phyloP scores from a whole-genome alignment of 2,888 invertebrate species.

The Neoaliturus tenellus region DNA sequence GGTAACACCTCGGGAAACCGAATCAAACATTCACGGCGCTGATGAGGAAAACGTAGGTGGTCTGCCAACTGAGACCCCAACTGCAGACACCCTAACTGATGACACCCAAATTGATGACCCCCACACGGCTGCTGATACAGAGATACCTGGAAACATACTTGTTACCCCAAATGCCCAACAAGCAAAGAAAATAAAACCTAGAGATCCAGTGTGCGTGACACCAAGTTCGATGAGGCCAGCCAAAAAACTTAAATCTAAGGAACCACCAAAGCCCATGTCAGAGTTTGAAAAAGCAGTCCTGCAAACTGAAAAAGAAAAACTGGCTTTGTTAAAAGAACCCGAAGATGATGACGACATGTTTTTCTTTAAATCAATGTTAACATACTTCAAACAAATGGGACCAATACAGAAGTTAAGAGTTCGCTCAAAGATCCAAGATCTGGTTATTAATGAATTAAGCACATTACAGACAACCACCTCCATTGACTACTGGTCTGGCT shows the following conservation, averaged over 20 bases:
- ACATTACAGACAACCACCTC: not conserved
- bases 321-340: not conserved
- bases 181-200: not conserved
- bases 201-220: conserved; percentile 23
- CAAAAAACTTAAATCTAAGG: not conserved
- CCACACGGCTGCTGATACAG: too few relatives aligned
- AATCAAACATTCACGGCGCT: not conserved
- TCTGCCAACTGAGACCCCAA: too few relatives aligned
- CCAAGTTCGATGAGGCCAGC: conserved; percentile 20
- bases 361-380: conserved; percentile 17
- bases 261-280: not conserved
- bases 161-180: not conserved
- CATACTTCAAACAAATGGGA: conserved; percentile 35
- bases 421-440: conserved; percentile 13
- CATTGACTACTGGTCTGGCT: too few relatives aligned
- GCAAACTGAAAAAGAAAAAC: conserved; percentile 27
- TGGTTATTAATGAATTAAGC: conserved; percentile 20
- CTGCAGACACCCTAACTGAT: too few relatives aligned
- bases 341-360: conserved; percentile 44
- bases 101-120: too few relatives aligned
- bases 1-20: conserved; percentile 1
- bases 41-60: not conserved
- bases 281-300: conserved; percentile 6
- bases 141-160: too few relatives aligned
- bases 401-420: conserved; percentile 30